These are phyloP conservation scores for Mormyrus iriodes DNA, from an alignment of 2,113 vertebrate species.

Conservation along the genomic window DNA sequence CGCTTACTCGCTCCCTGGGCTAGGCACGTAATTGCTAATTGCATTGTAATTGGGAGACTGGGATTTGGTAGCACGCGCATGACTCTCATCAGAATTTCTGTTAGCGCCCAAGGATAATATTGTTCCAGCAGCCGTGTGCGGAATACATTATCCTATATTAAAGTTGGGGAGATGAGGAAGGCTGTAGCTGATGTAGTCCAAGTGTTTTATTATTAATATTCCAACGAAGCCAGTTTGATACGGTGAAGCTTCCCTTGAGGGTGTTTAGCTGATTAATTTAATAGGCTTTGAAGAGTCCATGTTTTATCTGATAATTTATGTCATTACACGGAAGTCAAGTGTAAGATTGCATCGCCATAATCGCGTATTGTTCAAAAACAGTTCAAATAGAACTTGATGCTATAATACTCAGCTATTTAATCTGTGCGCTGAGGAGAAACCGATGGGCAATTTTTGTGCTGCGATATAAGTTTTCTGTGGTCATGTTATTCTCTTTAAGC, in stretches of 20 bases:
- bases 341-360: constrained; percentile 75
- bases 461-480: not conserved
- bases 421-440: not conserved
- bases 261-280: constrained; percentile 85
- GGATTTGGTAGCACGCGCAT: constrained; percentile 66
- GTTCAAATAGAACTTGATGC: constrained; percentile 30
- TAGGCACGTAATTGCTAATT: constrained; percentile 47
- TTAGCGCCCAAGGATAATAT: constrained; percentile 65
- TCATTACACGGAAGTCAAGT: constrained; percentile 87
- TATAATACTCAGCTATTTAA: not conserved
- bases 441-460: not conserved
- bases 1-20: constrained; percentile 50
- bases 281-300: constrained; percentile 84
- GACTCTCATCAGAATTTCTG: constrained; percentile 50
- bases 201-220: constrained; percentile 84
- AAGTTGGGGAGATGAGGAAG: constrained; percentile 52
- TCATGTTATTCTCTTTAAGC: not conserved
- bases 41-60: constrained; percentile 63
- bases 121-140: constrained; percentile 77
- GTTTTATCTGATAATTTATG: constrained; percentile 88
- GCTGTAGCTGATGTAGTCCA: constrained; percentile 64
- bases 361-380: constrained; percentile 60
- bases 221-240: constrained; percentile 75
- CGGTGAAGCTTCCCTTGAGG: constrained; percentile 66
- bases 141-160: constrained; percentile 79